Percentiles rank a stretch among this genome's conserved stretches.
phyloP scores from a whole-genome alignment of 2,888 invertebrate species.

The Dasysyrphus tricinctus region DNA sequence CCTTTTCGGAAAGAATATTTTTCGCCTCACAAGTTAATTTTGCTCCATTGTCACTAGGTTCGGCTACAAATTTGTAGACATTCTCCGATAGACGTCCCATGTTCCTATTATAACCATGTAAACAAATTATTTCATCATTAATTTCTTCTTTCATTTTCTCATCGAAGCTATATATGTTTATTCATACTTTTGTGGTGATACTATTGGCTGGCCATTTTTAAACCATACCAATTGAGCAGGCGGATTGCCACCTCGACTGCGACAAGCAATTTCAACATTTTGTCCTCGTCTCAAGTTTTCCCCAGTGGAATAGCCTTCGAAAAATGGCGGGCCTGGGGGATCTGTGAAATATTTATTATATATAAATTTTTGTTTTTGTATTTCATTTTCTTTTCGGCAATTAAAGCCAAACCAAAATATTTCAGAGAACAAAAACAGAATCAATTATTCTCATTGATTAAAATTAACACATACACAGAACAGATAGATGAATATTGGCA shows the following conservation, averaged over 20 bases:
- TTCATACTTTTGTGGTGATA: slow-evolving; percentile 79
- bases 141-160: neutral
- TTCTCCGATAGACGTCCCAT: slow-evolving; percentile 82
- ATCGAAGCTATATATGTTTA: neutral
- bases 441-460: slow-evolving; percentile 4
- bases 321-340: slow-evolving; percentile 82
- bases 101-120: slow-evolving; percentile 75
- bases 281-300: slow-evolving; percentile 81
- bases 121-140: slow-evolving; percentile 10
- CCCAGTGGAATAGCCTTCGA: slow-evolving; percentile 81
- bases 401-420: slow-evolving; percentile 17
- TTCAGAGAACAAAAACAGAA: neutral
- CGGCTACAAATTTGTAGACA: slow-evolving; percentile 80
- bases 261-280: slow-evolving; percentile 81
- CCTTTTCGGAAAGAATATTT: slow-evolving; percentile 79
- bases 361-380: neutral
- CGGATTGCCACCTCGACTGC: slow-evolving; percentile 82
- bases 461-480: slow-evolving; percentile 79
- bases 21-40: slow-evolving; percentile 81
- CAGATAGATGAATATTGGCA: slow-evolving; percentile 81
- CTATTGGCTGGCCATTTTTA: slow-evolving; percentile 80
- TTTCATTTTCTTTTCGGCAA: neutral
- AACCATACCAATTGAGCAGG: slow-evolving; percentile 82
- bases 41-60: slow-evolving; percentile 79
- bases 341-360: slow-evolving; percentile 77